phyloP scores from a whole-genome alignment of 2,113 vertebrate species.

The Anthoscopus minutus region DNA sequence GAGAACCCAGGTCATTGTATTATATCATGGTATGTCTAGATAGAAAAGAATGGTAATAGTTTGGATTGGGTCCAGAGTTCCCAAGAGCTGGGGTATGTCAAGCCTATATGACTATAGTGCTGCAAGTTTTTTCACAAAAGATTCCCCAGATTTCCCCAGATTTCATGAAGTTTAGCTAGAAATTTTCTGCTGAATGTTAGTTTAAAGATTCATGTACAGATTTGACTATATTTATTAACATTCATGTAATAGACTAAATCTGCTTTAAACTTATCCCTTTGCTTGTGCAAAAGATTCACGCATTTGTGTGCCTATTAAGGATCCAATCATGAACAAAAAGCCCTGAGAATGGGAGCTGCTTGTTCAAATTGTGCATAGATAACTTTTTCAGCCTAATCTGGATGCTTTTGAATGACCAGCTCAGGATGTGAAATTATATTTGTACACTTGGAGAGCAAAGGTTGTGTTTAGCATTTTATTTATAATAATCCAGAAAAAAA shows the following conservation, averaged over 20 bases:
- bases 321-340: background rate
- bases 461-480: background rate
- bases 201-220: background rate
- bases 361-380: background rate
- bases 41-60: background rate
- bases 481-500: background rate
- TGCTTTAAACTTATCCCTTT: background rate
- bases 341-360: background rate
- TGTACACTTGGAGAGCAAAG: background rate
- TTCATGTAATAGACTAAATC: background rate
- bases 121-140: background rate
- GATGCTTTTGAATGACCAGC: background rate
- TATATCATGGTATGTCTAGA: fast-evolving
- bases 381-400: background rate
- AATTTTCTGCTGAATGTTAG: background rate
- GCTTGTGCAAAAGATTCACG: background rate
- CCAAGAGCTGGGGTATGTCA: background rate
- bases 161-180: background rate
- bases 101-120: background rate
- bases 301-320: background rate
- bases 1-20: background rate
- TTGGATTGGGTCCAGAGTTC: background rate
- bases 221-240: background rate
- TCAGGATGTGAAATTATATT: background rate
- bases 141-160: fast-evolving